Base-by-base conservation (phyloP, 2,888 invertebrate species). In the Cheilosia vernalis region DNA sequence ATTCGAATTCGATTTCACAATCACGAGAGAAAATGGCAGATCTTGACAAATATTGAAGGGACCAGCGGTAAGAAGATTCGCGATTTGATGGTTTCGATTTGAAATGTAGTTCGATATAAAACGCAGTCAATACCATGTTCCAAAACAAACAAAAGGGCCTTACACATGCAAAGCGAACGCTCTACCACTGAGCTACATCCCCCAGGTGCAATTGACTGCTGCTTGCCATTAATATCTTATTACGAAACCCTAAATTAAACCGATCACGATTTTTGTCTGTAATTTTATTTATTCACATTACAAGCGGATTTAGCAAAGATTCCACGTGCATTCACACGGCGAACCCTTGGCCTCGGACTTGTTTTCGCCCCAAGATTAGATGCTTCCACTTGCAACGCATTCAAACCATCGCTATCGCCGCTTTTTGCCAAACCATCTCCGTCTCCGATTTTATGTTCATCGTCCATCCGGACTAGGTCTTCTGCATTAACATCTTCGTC, bases 111-210 rank as follows among this genome's bases (percentile, higher is more conserved):
- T 24, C 24, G 24, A 5, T 24, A 5, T 24, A 24, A 24, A 24
- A 24, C 5, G 5, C 24, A 5, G 24, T 5, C 24, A 24, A 24
- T 24, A 24, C 24, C 24, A 24, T 24, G 4, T 24, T 2, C 24
- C 4, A 3, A 24, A n/a, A n/a, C n/a, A n/a, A n/a, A n/a, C n/a
- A n/a, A n/a, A n/a, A n/a, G 89, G 89, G 89, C 89, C 89, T 90
- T 89, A 89, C 89, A 89, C 89, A 90, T 90, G 89, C 89, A 89
- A 90, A 90, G 89, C 89, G 89, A 89, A 88, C 89, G 90, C 89
- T 90, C 21, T 21, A 1, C 21, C 21, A 21, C 21, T 89, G 89
- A 90, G 89, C 90, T 90, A 90, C 89, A 89, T 89, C 89, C 89
- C 89, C 89, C 1, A 40, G 15, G 10, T 15, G 2, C 0, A 21